Base-by-base conservation (phyloP, 2,797 vertebrate genomes). In the Thamnophis elegans region DNA sequence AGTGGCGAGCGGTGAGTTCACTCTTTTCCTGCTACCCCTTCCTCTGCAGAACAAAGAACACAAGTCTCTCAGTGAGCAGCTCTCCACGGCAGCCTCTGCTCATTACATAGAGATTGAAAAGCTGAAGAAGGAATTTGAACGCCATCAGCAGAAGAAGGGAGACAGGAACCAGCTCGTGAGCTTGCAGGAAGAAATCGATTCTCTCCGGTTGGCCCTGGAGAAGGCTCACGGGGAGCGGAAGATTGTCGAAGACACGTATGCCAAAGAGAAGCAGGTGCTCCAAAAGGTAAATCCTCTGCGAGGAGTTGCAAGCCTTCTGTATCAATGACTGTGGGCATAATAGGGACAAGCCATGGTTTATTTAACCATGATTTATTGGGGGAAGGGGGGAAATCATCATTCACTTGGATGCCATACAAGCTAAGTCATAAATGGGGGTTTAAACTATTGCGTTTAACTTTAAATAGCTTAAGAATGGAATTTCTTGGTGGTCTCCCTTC, bases 91-190 rank as follows among this genome's bases (percentile, higher is more conserved):
- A 6, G 97, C 98, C 0, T 54, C 91, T 11, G n/a, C 85, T 0
- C 96, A 98, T 92, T 94, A 96, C 25, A 94, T 96, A 0, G 98
- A 99, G 97, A 96, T 99, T 16, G 97, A 92, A 92, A 98, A 98
- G 94, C 97, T 99, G 95, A 98, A 98, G 96, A 98, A 98, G 95
- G 97, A 99, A 95, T 97, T 99, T 97, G 95, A 98, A 12, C 95
- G 92, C 22, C 92, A 97, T 42, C 98, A 97, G 85, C 98, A 96
- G 93, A 96, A 20, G 95, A 97, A 25, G 20, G 96, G 92, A 0
- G 97, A 97, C 0, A 93, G 88, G 51, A 97, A 94, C 60, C 98
- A 97, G 95, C 92, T 98, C 14, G 42, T 78, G 26, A 97, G 97
- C 1, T 97, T 99, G 94, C 98, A 98, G 95, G 97, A 98, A 25